Evolutionary conservation across 1,140 invertebrate species (phyloP).

Genomic region (Aphis craccivora): DNA sequence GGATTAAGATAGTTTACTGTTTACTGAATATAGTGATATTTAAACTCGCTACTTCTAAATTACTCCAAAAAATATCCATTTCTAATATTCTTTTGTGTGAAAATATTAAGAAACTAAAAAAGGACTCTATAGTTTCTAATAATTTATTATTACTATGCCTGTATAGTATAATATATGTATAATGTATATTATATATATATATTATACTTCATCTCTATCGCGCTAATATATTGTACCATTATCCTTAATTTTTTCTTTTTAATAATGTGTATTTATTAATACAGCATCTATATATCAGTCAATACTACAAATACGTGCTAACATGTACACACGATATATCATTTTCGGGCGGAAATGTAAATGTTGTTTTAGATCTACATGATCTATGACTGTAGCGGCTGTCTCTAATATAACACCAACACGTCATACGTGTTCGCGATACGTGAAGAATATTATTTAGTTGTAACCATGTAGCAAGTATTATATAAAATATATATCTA

Average conservation of each 20-base stretch:
- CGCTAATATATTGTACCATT: neutral
- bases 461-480: neutral
- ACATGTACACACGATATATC: neutral
- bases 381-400: neutral
- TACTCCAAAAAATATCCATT: neutral
- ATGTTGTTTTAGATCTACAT: neutral
- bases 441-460: slow-evolving; percentile 15
- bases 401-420: neutral
- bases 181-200: too few relatives aligned
- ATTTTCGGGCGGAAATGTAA: slow-evolving; percentile 4
- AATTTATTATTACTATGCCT: neutral
- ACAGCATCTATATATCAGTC: neutral
- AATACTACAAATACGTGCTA: neutral
- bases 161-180: too few relatives aligned
- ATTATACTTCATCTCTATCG: neutral
- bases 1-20: too few relatives aligned
- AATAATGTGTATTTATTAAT: neutral
- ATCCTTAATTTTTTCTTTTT: neutral
- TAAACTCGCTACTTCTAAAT: too few relatives aligned
- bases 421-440: neutral
- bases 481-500: too few relatives aligned
- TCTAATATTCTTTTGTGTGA: neutral
- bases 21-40: too few relatives aligned
- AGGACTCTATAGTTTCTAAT: neutral
- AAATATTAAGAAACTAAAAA: neutral